A percentile compares a stretch with the other conserved stretches of the same genome.
phyloP scores from a whole-genome alignment of 2,113 vertebrate species.

The Phylloscopus trochilus region DNA sequence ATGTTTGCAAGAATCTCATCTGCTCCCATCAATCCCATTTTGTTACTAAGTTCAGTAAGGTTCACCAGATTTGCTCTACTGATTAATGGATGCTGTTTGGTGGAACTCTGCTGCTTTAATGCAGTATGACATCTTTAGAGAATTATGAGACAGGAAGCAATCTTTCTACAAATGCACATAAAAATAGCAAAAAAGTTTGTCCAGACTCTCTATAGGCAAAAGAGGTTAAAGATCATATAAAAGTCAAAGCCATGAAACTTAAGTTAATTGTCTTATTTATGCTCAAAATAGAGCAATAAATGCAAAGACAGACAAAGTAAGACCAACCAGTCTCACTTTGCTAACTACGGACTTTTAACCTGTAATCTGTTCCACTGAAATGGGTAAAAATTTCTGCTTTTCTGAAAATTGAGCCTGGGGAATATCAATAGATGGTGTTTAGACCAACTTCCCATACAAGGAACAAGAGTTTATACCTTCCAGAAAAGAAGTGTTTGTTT shows the following conservation, averaged over 20 bases:
- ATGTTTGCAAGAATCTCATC: slow-evolving; percentile 31
- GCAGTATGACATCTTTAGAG: neutral
- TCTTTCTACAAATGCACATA: neutral
- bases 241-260: neutral
- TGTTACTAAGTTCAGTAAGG: slow-evolving; percentile 6
- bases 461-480: neutral
- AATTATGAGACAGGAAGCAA: slow-evolving; percentile 3
- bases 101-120: neutral
- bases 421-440: neutral
- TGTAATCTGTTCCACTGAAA: neutral
- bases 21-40: slow-evolving; percentile 5
- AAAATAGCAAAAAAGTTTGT: neutral
- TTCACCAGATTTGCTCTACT: slow-evolving; percentile 15
- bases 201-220: neutral
- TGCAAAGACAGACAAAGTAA: neutral
- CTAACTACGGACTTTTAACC: neutral
- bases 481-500: neutral
- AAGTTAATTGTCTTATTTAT: neutral
- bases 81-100: neutral
- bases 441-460: neutral
- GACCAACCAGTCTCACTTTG: neutral
- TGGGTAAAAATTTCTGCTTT: neutral
- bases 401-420: neutral
- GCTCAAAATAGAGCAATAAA: neutral
- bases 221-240: neutral